phyloP scores from a whole-genome alignment of 1,140 invertebrate species.

The Drosophila burlai region DNA sequence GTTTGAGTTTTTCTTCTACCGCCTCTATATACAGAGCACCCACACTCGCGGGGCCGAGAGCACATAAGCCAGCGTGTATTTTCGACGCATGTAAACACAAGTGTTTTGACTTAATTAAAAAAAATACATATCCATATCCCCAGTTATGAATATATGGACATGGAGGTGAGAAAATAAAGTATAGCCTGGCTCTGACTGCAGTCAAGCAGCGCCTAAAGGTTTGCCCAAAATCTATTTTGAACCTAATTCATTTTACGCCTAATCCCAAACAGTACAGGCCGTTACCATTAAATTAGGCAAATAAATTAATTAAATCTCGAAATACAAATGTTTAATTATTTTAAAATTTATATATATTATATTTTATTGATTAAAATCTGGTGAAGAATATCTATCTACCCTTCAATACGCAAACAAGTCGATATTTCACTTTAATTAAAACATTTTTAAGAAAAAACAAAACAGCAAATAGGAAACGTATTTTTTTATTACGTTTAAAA shows the following conservation, averaged over 20 bases:
- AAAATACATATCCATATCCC: constrained; percentile 47
- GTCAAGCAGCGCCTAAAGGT: constrained; percentile 9
- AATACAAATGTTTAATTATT: neutral
- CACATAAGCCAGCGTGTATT: constrained; percentile 59
- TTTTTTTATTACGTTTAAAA: no score
- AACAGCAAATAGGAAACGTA: no score
- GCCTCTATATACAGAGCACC: constrained; percentile 58
- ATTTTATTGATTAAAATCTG: no score
- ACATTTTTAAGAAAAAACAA: no score
- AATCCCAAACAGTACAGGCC: neutral
- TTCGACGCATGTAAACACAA: constrained; percentile 79
- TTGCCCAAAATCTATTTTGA: constrained; percentile 25
- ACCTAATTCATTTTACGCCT: constrained; percentile 25
- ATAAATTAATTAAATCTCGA: neutral
- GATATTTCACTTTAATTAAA: no score
- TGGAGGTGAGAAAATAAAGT: constrained; percentile 19
- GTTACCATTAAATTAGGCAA: neutral
- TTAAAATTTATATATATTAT: neutral
- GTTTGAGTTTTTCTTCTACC: constrained; percentile 78
- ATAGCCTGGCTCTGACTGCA: neutral
- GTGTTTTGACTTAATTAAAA: constrained; percentile 82
- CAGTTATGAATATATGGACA: constrained; percentile 28
- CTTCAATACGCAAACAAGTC: no score
- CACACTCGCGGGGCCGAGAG: constrained; percentile 17
- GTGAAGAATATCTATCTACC: no score